These are phyloP conservation scores for Limanda limanda DNA, from an alignment of 2,113 vertebrate species.

Conservation along the genomic window DNA sequence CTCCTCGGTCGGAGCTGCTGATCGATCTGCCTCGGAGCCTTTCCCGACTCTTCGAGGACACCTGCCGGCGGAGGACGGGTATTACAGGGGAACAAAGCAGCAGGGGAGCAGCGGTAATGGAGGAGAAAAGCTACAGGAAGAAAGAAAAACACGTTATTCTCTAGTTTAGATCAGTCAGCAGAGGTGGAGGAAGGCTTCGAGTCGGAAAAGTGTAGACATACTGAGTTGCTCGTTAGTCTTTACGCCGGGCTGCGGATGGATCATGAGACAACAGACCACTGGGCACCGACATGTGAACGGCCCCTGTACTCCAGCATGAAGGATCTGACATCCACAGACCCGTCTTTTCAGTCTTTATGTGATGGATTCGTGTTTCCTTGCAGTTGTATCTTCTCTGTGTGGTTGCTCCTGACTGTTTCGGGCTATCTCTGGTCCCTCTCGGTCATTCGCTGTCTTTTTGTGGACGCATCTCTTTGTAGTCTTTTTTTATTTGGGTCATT, in stretches of 20 bases:
- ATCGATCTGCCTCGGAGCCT: conserved; percentile 85
- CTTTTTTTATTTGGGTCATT: not conserved
- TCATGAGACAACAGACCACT: not conserved
- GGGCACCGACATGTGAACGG: too few relatives aligned
- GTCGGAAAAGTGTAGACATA: not conserved
- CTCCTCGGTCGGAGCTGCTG: conserved; percentile 87
- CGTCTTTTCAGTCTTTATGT: not conserved
- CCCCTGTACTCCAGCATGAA: not conserved
- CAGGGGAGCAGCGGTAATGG: conserved; percentile 4
- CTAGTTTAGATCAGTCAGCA: not conserved
- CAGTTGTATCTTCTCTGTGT: not conserved
- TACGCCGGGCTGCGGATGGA: not conserved
- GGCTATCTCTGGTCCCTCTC: not conserved
- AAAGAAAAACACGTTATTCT: not conserved
- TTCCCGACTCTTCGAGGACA: conserved; percentile 86
- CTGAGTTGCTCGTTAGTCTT: not conserved
- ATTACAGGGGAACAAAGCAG: conserved; percentile 54
- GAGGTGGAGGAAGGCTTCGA: not conserved
- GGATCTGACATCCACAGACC: not conserved
- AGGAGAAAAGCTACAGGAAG: not conserved
- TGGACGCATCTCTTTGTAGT: not conserved
- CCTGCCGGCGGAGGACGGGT: conserved; percentile 66
- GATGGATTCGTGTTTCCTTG: not conserved
- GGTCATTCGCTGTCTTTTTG: not conserved
- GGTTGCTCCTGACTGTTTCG: not conserved